Conservation (phyloP, 1,140 invertebrate species). For the Holcopasites calliopsidis region DNA sequence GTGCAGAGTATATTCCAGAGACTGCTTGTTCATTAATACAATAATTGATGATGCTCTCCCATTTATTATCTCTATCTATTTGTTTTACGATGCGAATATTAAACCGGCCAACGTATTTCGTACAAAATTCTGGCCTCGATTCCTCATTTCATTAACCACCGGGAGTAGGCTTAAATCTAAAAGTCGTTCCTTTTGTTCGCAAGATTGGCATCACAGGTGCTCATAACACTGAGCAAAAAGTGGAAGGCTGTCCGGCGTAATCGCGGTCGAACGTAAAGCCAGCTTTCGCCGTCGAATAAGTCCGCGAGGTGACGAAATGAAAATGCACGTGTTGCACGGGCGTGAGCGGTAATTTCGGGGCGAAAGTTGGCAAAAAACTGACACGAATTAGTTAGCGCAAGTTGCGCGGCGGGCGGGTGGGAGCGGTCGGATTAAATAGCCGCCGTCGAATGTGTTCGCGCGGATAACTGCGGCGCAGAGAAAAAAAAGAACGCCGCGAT, state of each 20-base stretch:
- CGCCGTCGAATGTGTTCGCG: slow-evolving; percentile 3
- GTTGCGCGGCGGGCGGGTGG: slow-evolving; percentile 20
- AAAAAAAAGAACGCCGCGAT: slow-evolving; percentile 34
- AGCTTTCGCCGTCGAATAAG: slow-evolving; percentile 37
- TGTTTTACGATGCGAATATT: too few relatives aligned
- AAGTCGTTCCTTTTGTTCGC: not conserved
- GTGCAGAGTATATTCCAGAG: too few relatives aligned
- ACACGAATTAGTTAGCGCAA: slow-evolving; percentile 57
- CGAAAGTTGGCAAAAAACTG: slow-evolving; percentile 52
- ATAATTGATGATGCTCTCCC: too few relatives aligned
- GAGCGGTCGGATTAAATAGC: slow-evolving; percentile 26
- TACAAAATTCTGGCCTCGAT: too few relatives aligned
- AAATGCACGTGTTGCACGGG: slow-evolving; percentile 44
- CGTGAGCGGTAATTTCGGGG: slow-evolving; percentile 51
- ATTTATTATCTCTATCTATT: too few relatives aligned
- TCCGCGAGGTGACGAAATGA: slow-evolving; percentile 33
- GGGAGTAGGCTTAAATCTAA: not conserved
- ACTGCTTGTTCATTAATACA: too few relatives aligned
- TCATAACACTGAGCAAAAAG: not conserved
- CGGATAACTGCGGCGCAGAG: slow-evolving; percentile 41
- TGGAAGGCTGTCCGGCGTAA: slow-evolving; percentile 3
- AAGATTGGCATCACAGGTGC: not conserved
- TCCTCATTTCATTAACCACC: not conserved
- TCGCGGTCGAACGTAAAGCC: not conserved
- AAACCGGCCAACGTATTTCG: too few relatives aligned